These are phyloP conservation scores for Athalia cordata DNA, from an alignment of 2,888 invertebrate genomes.

Conservation along the genomic window DNA sequence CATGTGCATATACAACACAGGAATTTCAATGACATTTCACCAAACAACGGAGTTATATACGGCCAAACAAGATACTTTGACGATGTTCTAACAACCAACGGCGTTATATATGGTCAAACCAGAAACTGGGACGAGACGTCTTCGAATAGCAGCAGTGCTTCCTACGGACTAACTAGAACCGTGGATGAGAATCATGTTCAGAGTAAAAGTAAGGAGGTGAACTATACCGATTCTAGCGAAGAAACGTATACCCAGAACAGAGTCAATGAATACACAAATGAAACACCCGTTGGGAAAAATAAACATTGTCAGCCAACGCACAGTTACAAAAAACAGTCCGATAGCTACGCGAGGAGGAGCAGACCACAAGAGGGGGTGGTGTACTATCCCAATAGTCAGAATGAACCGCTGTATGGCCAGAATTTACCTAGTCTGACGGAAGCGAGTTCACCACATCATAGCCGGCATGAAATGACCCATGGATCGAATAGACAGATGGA, in stretches of 20 bases:
- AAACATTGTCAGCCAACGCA: constrained; percentile 29
- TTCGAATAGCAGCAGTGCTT: constrained; percentile 29
- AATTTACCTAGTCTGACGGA: constrained; percentile 48
- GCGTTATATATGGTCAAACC: constrained; percentile 48
- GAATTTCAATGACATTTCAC: constrained; percentile 55
- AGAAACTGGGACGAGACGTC: constrained; percentile 59
- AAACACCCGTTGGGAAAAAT: constrained; percentile 16
- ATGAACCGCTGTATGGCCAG: constrained; percentile 48
- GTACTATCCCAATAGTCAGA: constrained; percentile 52
- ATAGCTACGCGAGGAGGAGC: constrained; percentile 42
- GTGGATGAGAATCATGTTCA: constrained; percentile 45
- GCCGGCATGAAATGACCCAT: constrained; percentile 26
- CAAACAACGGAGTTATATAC: constrained; percentile 61
- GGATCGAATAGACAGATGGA: constrained; percentile 42
- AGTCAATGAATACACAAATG: constrained; percentile 9
- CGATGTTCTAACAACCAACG: constrained; percentile 38
- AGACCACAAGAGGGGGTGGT: constrained; percentile 51
- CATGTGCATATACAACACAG: constrained; percentile 64
- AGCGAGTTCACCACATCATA: constrained; percentile 35
- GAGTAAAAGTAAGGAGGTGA: constrained; percentile 5
- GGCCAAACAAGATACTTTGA: constrained; percentile 49
- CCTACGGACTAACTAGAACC: constrained; percentile 46
- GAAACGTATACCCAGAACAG: constrained; percentile 14
- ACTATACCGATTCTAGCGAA: neutral
- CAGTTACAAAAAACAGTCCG: constrained; percentile 30